A percentile compares a stretch with the other conserved stretches of the same genome.
Evolutionary conservation across 2,113 vertebrate species (phyloP).

Genomic region (Ptychochromis oligacanthus): DNA sequence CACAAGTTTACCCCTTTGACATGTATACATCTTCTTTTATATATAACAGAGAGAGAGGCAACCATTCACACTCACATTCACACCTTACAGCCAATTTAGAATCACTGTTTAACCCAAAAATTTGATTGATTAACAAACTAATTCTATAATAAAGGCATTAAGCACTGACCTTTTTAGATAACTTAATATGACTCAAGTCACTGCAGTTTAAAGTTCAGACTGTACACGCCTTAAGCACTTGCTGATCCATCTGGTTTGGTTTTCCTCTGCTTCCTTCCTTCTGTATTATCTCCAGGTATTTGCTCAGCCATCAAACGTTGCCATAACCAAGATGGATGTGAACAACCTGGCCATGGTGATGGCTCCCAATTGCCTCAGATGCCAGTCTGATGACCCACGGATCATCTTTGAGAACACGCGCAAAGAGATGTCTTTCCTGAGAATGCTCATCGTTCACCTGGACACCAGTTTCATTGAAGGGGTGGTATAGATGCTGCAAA

Average conservation of each 20-base stretch:
- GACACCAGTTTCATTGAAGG: slow-evolving; percentile 88
- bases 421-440: slow-evolving; percentile 92
- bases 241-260: background rate
- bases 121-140: background rate
- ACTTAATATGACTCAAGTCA: background rate
- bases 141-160: background rate
- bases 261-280: background rate
- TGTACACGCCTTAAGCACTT: background rate
- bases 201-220: slow-evolving; percentile 16
- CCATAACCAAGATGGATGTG: slow-evolving; percentile 93
- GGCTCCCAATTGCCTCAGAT: slow-evolving; percentile 92
- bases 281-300: slow-evolving; percentile 81
- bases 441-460: slow-evolving; percentile 91
- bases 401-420: slow-evolving; percentile 92
- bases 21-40: too few species aligned
- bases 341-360: slow-evolving; percentile 96
- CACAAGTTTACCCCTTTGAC: background rate
- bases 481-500: slow-evolving; percentile 77
- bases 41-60: background rate
- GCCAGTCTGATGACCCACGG: slow-evolving; percentile 88
- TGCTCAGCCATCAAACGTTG: slow-evolving; percentile 89
- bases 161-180: background rate
- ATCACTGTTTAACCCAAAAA: background rate
- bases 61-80: too few species aligned
- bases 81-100: background rate